phyloP scores from a whole-genome alignment of 2,113 vertebrate genomes.

The Nerophis lumbriciformis region DNA sequence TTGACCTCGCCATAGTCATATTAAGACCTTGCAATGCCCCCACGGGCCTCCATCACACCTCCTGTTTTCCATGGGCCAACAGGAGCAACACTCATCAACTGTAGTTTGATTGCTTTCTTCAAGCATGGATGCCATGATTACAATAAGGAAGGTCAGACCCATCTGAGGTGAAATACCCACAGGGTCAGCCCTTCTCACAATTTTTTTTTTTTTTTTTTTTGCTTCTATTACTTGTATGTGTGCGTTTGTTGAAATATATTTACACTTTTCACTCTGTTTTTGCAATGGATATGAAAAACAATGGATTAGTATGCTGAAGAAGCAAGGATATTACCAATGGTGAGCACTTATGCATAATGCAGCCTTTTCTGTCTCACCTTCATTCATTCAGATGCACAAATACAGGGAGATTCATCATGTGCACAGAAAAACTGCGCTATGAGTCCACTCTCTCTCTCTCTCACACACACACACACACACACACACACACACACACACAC shows the following conservation, averaged over 20 bases:
- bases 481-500: conserved; percentile 20
- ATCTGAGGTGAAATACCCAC: conserved; percentile 29
- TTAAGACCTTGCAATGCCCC: conserved; percentile 11
- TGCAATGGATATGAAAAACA: conserved; percentile 64
- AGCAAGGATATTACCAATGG: conserved; percentile 71
- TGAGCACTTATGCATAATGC: conserved; percentile 75
- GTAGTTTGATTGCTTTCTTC: conserved; percentile 44
- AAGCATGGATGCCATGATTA: conserved; percentile 39
- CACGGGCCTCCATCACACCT: conserved; percentile 17
- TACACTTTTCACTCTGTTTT: conserved; percentile 47
- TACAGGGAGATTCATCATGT: conserved; percentile 48
- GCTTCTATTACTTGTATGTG: conserved; percentile 9
- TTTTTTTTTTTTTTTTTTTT: conserved; percentile 8
- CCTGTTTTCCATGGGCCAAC: conserved; percentile 20
- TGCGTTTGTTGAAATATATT: conserved; percentile 45
- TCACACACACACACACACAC: conserved; percentile 20
- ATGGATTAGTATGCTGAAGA: conserved; percentile 71
- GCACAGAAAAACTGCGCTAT: conserved; percentile 51
- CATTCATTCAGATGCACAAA: conserved; percentile 58
- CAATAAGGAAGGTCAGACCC: conserved; percentile 44
- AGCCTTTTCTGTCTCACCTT: conserved; percentile 71
- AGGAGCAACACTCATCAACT: conserved; percentile 43
- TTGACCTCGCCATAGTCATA: conserved; percentile 29
- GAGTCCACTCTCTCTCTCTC: conserved; percentile 38
- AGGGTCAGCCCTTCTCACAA: conserved; percentile 12